Conservation (phyloP, 2,113 vertebrate species). For the Cyanoderma ruficeps region DNA sequence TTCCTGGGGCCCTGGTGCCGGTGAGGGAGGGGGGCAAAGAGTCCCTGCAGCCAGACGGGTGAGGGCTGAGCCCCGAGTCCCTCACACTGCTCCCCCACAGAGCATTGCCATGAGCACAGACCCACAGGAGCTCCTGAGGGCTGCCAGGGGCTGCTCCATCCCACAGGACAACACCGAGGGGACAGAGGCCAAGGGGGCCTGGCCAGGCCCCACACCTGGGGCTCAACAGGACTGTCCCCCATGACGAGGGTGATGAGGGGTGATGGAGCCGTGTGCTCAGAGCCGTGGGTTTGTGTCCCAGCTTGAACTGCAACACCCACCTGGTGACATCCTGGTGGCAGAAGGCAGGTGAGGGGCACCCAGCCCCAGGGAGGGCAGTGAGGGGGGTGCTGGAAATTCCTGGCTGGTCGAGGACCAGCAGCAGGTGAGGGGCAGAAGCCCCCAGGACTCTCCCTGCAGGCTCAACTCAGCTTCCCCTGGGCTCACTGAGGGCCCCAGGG, state of each 20-base stretch:
- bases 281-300: neutral
- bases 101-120: neutral
- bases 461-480: neutral
- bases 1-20: neutral
- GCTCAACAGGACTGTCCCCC: neutral
- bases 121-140: neutral
- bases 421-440: accelerated
- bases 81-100: accelerated
- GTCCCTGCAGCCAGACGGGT: neutral
- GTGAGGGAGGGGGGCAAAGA: too few species aligned
- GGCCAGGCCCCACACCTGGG: neutral
- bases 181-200: neutral
- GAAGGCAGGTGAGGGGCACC: neutral
- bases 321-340: neutral
- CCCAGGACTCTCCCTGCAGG: neutral
- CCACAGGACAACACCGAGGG: neutral
- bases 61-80: neutral
- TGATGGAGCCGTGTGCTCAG: neutral
- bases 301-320: neutral
- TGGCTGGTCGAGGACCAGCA: neutral
- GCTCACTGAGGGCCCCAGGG: neutral
- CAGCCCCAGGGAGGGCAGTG: neutral
- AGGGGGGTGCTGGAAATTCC: neutral
- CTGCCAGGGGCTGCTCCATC: accelerated
- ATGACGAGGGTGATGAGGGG: neutral